A percentile compares a stretch with the other conserved stretches of the same genome.
Conservation (phyloP, 2,797 vertebrate species). For the Phylloscopus collybita region DNA sequence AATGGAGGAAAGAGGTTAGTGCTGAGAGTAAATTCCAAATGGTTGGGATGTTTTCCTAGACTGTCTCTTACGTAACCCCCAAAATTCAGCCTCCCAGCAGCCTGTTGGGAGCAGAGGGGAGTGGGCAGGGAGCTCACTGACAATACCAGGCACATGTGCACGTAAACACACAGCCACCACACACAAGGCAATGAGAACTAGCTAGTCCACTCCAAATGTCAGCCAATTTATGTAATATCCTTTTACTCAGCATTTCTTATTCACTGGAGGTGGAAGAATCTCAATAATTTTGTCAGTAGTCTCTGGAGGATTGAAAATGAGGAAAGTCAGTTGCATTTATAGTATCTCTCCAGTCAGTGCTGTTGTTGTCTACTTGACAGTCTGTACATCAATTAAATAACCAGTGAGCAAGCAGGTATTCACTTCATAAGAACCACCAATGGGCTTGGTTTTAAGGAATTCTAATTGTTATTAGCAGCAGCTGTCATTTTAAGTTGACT, state of each 20-base stretch:
- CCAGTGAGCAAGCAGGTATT: neutral
- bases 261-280: neutral
- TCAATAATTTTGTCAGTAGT: neutral
- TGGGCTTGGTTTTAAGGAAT: neutral
- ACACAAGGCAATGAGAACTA: constrained; percentile 18
- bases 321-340: neutral
- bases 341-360: neutral
- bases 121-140: neutral
- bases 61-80: neutral
- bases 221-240: constrained; percentile 52
- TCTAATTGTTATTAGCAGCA: constrained; percentile 18
- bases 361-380: neutral
- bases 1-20: constrained; percentile 24
- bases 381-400: neutral
- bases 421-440: neutral
- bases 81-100: neutral
- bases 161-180: neutral
- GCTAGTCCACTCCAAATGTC: constrained; percentile 46
- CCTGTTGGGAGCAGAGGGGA: constrained; percentile 22
- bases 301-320: neutral
- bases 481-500: constrained; percentile 14
- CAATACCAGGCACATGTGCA: neutral
- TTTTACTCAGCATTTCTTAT: constrained; percentile 54
- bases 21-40: constrained; percentile 14
- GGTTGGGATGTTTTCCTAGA: constrained; percentile 7